These are phyloP conservation scores for Semnornis frantzii DNA, from an alignment of 2,113 vertebrate genomes.

Conservation along the genomic window DNA sequence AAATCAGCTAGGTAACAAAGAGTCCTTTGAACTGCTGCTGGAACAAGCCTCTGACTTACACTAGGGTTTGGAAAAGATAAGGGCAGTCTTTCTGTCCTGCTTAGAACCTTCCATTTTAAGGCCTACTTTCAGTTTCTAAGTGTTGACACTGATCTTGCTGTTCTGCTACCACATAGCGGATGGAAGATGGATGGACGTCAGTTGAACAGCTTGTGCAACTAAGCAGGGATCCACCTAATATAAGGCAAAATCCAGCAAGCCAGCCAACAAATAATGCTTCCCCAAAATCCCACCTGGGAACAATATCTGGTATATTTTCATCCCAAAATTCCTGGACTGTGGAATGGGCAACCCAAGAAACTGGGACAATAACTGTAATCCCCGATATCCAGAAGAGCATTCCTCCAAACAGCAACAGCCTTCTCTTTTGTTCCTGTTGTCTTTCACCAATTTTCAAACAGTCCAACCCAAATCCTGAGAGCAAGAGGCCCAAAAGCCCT, in stretches of 20 bases:
- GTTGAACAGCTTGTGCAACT: conserved; percentile 65
- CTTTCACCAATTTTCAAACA: conserved; percentile 79
- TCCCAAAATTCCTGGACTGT: conserved; percentile 93
- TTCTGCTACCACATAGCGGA: conserved; percentile 15
- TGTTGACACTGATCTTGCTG: conserved; percentile 27
- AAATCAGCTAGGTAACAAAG: conserved; percentile 20
- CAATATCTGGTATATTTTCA: conserved; percentile 87
- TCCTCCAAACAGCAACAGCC: conserved; percentile 82
- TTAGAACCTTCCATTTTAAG: neutral
- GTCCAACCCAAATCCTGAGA: conserved; percentile 83
- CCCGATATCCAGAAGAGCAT: conserved; percentile 85
- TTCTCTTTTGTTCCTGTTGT: conserved; percentile 77
- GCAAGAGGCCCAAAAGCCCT: conserved; percentile 81
- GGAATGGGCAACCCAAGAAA: conserved; percentile 89
- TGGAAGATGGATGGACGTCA: neutral
- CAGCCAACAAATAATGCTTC: conserved; percentile 93
- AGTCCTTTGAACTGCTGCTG: conserved; percentile 1
- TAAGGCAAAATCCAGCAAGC: conserved; percentile 87
- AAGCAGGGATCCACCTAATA: conserved; percentile 87
- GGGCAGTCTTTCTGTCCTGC: neutral
- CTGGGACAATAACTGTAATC: conserved; percentile 82
- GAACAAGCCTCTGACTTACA: conserved; percentile 17
- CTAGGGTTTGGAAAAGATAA: neutral
- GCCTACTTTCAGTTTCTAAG: conserved; percentile 58
- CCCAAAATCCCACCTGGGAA: conserved; percentile 95